Percentiles rank a stretch among this genome's conserved stretches.
Conservation (phyloP, 2,113 vertebrate species). For the Callopanchax toddi region DNA sequence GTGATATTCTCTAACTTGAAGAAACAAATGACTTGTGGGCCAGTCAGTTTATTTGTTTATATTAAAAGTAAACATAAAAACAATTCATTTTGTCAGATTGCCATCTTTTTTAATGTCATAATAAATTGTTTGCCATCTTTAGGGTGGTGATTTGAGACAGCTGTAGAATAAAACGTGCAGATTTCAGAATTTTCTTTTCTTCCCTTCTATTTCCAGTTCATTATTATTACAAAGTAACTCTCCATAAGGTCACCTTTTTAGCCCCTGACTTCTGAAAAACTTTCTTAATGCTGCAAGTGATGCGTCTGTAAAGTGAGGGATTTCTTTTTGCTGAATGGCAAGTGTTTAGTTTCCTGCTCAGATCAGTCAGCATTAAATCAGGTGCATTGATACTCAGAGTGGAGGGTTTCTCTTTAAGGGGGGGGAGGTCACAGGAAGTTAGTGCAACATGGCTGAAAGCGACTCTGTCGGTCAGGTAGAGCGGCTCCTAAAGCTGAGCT, state of each 20-base stretch:
- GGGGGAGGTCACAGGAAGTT: slow-evolving; percentile 64
- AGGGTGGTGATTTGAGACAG: too few species aligned
- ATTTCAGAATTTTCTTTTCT: too few species aligned
- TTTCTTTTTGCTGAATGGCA: slow-evolving; percentile 66
- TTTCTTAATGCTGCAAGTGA: neutral
- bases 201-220: too few species aligned
- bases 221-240: neutral
- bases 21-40: too few species aligned
- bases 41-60: too few species aligned
- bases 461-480: slow-evolving; percentile 23
- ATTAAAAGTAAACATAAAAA: too few species aligned
- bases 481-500: neutral
- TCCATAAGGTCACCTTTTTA: slow-evolving; percentile 1
- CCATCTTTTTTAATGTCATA: too few species aligned
- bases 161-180: too few species aligned
- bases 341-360: slow-evolving; percentile 68
- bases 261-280: slow-evolving; percentile 10
- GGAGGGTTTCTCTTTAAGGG: slow-evolving; percentile 33
- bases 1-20: too few species aligned
- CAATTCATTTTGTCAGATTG: too few species aligned
- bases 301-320: slow-evolving; percentile 28
- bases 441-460: slow-evolving; percentile 14
- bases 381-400: slow-evolving; percentile 55
- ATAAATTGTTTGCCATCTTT: too few species aligned
- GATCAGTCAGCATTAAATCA: slow-evolving; percentile 65